phyloP scores from a whole-genome alignment of 2,888 invertebrate species.

The Tiliacea citrago region DNA sequence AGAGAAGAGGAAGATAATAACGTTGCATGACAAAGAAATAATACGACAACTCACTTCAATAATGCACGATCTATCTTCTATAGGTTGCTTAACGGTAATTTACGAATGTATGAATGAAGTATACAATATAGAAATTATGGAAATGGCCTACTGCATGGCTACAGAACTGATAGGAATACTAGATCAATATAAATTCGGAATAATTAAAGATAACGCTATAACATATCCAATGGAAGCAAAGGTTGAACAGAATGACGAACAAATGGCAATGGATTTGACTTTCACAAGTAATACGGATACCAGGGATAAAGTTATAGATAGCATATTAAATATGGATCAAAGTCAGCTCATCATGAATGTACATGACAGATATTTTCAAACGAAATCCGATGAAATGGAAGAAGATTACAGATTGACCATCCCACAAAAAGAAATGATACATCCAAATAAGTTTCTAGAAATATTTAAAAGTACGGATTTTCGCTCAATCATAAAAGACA shows the following conservation, averaged over 20 bases:
- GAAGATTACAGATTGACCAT: conserved; percentile 35
- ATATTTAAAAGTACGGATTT: conserved; percentile 84
- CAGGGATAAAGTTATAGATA: conserved; percentile 85
- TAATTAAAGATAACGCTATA: conserved; percentile 38
- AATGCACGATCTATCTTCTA: conserved; percentile 91
- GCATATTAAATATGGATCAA: conserved; percentile 90
- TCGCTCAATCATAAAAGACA: conserved; percentile 87
- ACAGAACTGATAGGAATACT: conserved; percentile 86
- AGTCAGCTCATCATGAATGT: conserved; percentile 89
- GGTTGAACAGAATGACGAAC: conserved; percentile 28
- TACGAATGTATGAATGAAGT: conserved; percentile 91
- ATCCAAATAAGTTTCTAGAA: conserved; percentile 72
- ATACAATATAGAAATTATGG: conserved; percentile 92
- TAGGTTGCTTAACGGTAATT: conserved; percentile 92
- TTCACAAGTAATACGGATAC: conserved; percentile 9
- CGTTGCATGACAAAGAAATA: conserved; percentile 91
- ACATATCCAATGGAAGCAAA: conserved; percentile 27
- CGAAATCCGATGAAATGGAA: conserved; percentile 43
- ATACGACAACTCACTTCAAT: conserved; percentile 91
- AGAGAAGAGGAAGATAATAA: conserved; percentile 93
- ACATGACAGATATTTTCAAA: conserved; percentile 78
- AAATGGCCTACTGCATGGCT: conserved; percentile 89
- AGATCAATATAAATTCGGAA: conserved; percentile 84
- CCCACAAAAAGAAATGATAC: conserved; percentile 52
- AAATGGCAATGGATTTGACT: conserved; percentile 48